Conservation (phyloP, 1,140 invertebrate genomes). For the Drosophila ambigua region DNA sequence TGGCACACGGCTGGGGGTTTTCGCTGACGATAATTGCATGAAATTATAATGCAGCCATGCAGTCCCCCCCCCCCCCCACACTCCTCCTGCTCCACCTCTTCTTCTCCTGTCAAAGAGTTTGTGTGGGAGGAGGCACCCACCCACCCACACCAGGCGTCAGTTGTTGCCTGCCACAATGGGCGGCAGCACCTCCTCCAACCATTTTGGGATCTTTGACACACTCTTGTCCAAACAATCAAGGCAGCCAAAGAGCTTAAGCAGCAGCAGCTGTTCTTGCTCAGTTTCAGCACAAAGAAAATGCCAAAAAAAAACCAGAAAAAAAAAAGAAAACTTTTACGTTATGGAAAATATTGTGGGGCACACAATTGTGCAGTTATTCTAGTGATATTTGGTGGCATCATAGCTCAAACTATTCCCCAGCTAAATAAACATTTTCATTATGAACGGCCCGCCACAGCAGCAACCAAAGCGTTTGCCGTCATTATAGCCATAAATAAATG, state of each 20-base stretch:
- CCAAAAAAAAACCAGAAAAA: background rate
- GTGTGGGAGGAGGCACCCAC: conserved; percentile 12
- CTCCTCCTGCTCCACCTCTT: conserved; percentile 13
- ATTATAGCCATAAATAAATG: too few relatives aligned
- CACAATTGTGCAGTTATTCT: too few relatives aligned
- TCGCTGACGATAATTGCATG: conserved; percentile 77
- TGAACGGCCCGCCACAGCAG: too few relatives aligned
- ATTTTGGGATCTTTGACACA: background rate
- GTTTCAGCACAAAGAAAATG: background rate
- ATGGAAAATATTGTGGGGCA: too few relatives aligned
- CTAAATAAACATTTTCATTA: too few relatives aligned
- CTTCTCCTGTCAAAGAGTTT: conserved; percentile 22
- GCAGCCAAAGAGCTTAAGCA: background rate
- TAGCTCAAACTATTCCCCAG: too few relatives aligned
- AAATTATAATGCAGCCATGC: conserved; percentile 77
- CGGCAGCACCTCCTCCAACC: background rate
- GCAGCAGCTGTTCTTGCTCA: too few relatives aligned
- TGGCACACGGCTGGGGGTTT: conserved; percentile 1
- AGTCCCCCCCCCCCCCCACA: conserved; percentile 8
- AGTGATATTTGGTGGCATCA: too few relatives aligned
- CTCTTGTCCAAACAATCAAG: background rate
- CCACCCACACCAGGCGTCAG: conserved; percentile 10
- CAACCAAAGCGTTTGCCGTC: too few relatives aligned
- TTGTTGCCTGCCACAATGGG: background rate
- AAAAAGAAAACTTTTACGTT: too few relatives aligned